Base-by-base conservation (phyloP, 2,113 vertebrate genomes). In the Tympanuchus pallidicinctus region DNA sequence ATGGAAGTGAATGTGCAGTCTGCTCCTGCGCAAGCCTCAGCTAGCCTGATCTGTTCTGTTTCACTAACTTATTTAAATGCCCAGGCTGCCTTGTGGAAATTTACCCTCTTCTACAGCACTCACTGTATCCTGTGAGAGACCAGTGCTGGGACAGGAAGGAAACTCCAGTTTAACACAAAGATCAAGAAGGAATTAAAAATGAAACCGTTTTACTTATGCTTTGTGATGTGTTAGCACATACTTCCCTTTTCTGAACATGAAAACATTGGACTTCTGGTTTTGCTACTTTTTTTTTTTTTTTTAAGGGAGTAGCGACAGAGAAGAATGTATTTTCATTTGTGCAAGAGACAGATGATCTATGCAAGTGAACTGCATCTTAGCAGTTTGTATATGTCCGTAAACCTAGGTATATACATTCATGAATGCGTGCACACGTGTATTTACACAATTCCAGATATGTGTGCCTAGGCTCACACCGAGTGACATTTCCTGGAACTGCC, bases 101-200 rank as follows among this genome's bases (percentile, higher is more conserved):
- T 67, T 69, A 13, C 25, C 36, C 32, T 32, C 20, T 25, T 79
- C 45, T 34, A 50, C 21, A 70, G 77, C 84, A 66, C 38, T 45
- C 73, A 11, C 20, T 75, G 50, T 30, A 75, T 72, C 47, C 47
- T 52, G 6, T 63, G 27, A 83, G 25, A 86, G 13, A 70, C 42
- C 14, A 45, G 43, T 50, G 7, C n/a, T 80, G 56, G 36, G 66
- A 94, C 54, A 88, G 30, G 38, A 94, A 86, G 67, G 90, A 80
- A 95, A 96, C 86, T 96, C 84, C 84, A 67, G 38, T 76, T 88
- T 90, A 57, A 76, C 36, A 56, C 28, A 67, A 71, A 67, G 70
- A 80, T 63, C 45, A 71, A 94, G 59, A 66, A 95, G 25, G 21
- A 96, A 95, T 80, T 64, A 91, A 90, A 96, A 96, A 86, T 40